Base-by-base conservation (phyloP, 2,797 vertebrate genomes). In the Mus spretus region DNA sequence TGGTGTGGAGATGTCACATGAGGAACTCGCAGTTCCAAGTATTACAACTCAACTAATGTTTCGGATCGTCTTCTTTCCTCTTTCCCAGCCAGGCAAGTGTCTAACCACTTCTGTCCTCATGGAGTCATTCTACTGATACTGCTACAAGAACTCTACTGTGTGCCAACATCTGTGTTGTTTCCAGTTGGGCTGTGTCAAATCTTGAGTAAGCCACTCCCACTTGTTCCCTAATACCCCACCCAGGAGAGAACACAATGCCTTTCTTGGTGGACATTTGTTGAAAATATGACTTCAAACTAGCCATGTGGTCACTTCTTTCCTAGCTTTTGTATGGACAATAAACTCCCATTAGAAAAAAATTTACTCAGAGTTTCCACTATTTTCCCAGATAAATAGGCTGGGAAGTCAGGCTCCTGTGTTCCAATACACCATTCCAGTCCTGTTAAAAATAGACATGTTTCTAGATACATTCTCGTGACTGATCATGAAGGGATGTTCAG, bases 281-380 rank as follows among this genome's bases (percentile, higher is more conserved):
- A 74, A 92, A 92, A 53, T 40, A 81, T 20, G 79, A 50, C 74
- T 94, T 96, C 65, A 90, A 72, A 82, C 28, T 40, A 91, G 44
- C 82, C 61, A 40, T 44, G 57, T 86, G 61, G 11, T 70, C 75
- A 96, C 87, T 91, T 94, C 65, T 90, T 79, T 91, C n/a, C 89
- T 89, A 86, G 59, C 28, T 19, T 91, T 95, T 28, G 3, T 78
- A 47, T 81, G 89, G 89, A 95, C 94, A 97, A 96, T 81, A 86
- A 96, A 96, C 44, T 96, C 44, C 13, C 61, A 50, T 86, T 89
- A 86, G 96, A 96, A 97, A 61, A 84, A 79, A 92, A 75, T 91
- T 79, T 89, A 85, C 85, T 97, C 93, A 94, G 72, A 97, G 88
- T 97, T 97, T 97, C 97, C 94, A 96, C 74, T 93, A 92, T 96